Percentiles rank a stretch among this genome's conserved stretches.
These are phyloP conservation scores for Zaprionus obscuricornis DNA, from an alignment of 2,888 invertebrate species.

Conservation along the genomic window DNA sequence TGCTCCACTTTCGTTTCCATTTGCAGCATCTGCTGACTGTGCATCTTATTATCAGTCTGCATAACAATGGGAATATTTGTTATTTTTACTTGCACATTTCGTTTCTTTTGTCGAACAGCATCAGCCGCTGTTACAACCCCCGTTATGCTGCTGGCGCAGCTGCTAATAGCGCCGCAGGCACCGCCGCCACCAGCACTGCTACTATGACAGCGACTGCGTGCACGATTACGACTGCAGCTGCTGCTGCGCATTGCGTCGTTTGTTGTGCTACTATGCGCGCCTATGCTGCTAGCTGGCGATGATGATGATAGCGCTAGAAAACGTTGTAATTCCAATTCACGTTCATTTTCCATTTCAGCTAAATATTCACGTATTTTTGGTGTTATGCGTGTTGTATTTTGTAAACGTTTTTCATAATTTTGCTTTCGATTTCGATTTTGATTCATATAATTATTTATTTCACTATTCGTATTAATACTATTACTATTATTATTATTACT, in stretches of 20 bases:
- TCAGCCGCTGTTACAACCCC: slow-evolving; percentile 12
- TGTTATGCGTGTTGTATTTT: slow-evolving; percentile 51
- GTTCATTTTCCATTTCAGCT: slow-evolving; percentile 50
- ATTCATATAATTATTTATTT: too few relatives aligned
- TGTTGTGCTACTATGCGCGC: slow-evolving; percentile 36
- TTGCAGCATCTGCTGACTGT: too few relatives aligned
- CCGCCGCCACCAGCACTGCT: too few relatives aligned
- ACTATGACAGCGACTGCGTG: too few relatives aligned
- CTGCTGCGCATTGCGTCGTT: slow-evolving; percentile 8
- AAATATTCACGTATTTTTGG: slow-evolving; percentile 60
- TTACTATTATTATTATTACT: slow-evolving; percentile 20
- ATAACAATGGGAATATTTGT: slow-evolving; percentile 54
- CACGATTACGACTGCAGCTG: neutral
- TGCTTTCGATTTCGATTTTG: too few relatives aligned
- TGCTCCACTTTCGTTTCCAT: too few relatives aligned
- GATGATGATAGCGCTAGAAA: slow-evolving; percentile 63
- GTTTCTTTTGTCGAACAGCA: slow-evolving; percentile 6
- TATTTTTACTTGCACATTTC: neutral
- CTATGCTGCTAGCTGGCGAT: slow-evolving; percentile 58
- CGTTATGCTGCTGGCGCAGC: slow-evolving; percentile 1
- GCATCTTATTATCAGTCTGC: too few relatives aligned
- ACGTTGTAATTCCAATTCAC: slow-evolving; percentile 59
- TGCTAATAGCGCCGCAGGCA: too few relatives aligned
- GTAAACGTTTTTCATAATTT: slow-evolving; percentile 21
- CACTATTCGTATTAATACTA: too few relatives aligned